Evolutionary conservation across 2,113 vertebrate species (phyloP).

Genomic region (Barbus barbus): DNA sequence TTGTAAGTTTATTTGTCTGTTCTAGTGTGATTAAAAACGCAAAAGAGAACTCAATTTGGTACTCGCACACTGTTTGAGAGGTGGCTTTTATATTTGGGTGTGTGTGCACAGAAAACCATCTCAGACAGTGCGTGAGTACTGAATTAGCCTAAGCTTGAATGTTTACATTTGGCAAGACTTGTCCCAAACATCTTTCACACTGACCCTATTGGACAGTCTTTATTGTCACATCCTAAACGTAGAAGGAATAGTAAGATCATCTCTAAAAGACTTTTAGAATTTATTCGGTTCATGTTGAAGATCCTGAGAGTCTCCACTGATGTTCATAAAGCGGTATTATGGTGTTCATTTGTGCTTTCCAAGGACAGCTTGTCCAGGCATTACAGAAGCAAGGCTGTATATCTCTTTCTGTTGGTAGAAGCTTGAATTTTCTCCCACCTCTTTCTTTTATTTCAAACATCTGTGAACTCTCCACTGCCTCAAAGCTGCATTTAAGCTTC

Average conservation of each 20-base stretch:
- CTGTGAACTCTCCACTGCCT: slow-evolving; percentile 20
- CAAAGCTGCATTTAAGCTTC: slow-evolving; percentile 27
- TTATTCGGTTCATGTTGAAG: not conserved
- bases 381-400: slow-evolving; percentile 1
- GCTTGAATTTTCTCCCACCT: not conserved
- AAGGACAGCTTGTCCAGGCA: not conserved
- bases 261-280: not conserved
- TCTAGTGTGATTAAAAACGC: too few relatives aligned
- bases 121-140: too few relatives aligned
- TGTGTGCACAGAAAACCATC: too few relatives aligned
- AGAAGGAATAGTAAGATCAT: not conserved
- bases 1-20: too few relatives aligned
- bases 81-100: too few relatives aligned
- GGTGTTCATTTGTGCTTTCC: slow-evolving; percentile 1
- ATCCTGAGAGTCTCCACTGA: not conserved
- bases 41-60: too few relatives aligned
- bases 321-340: not conserved
- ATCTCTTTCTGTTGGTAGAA: not conserved
- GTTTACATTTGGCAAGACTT: too few relatives aligned
- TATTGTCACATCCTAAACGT: not conserved
- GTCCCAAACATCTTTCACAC: not conserved
- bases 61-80: too few relatives aligned
- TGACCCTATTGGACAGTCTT: not conserved
- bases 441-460: slow-evolving; percentile 32
- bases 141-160: too few relatives aligned